phyloP scores from a whole-genome alignment of 2,113 vertebrate genomes.

The Paedocypris sp. region DNA sequence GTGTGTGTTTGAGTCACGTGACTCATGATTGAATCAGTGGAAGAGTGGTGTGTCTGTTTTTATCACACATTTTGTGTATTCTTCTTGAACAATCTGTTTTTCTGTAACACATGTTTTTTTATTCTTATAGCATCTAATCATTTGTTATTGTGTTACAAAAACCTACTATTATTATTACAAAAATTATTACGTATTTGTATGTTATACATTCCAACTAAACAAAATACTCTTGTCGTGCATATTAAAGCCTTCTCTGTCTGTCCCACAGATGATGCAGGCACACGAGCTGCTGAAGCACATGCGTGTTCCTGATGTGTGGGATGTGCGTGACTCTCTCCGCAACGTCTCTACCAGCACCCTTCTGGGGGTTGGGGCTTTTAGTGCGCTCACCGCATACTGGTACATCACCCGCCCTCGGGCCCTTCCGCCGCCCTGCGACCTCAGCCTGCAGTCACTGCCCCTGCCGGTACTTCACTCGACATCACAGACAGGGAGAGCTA shows the following conservation, averaged over 20 bases:
- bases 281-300: slow-evolving; percentile 71
- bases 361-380: slow-evolving; percentile 78
- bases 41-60: no score
- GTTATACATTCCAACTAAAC: no score
- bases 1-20: neutral
- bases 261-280: slow-evolving; percentile 60
- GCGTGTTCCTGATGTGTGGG: slow-evolving; percentile 69
- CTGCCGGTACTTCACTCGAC: slow-evolving; percentile 60
- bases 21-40: no score
- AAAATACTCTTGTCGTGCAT: no score
- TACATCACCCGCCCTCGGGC: slow-evolving; percentile 76
- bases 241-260: neutral
- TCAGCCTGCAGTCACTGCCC: slow-evolving; percentile 80
- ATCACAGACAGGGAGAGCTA: no score
- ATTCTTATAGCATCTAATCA: no score
- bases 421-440: slow-evolving; percentile 70
- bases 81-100: no score
- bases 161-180: no score
- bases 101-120: no score
- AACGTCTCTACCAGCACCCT: slow-evolving; percentile 68
- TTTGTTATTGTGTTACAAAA: no score
- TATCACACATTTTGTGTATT: no score
- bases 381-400: slow-evolving; percentile 77
- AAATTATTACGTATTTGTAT: no score
- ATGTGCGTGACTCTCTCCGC: slow-evolving; percentile 71